phyloP scores from a whole-genome alignment of 2,113 vertebrate species.

The Bubo scandiacus region DNA sequence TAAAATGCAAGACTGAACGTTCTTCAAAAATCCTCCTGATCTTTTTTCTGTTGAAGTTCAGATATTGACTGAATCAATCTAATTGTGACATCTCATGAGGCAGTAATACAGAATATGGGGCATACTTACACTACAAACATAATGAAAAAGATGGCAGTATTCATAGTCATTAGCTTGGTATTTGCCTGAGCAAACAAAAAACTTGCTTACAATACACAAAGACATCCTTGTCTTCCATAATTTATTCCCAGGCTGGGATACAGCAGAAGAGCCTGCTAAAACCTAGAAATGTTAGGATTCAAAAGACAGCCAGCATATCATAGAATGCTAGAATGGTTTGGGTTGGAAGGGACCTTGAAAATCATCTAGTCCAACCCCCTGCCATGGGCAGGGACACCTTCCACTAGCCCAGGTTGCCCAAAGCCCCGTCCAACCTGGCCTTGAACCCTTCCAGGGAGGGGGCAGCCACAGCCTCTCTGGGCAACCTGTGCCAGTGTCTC shows the following conservation, averaged over 20 bases:
- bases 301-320: neutral
- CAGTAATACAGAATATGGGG: neutral
- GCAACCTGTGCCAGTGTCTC: too few species aligned
- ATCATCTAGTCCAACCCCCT: too few species aligned
- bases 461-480: too few species aligned
- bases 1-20: neutral
- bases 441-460: too few species aligned
- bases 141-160: neutral
- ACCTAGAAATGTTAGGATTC: neutral
- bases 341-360: too few species aligned
- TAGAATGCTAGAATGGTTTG: too few species aligned
- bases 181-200: neutral
- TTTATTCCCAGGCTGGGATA: neutral
- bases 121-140: neutral
- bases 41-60: neutral
- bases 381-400: too few species aligned
- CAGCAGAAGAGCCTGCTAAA: neutral
- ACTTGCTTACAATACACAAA: neutral
- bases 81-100: neutral
- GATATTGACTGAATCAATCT: neutral
- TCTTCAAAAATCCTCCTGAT: neutral
- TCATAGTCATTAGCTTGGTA: neutral
- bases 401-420: too few species aligned
- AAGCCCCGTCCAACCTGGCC: too few species aligned
- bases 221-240: neutral